Evolutionary conservation across 2,797 vertebrate genomes (phyloP), one percentile per base, ranked within the genome.

Genomic region (Sylvilagus floridanus): DNA sequence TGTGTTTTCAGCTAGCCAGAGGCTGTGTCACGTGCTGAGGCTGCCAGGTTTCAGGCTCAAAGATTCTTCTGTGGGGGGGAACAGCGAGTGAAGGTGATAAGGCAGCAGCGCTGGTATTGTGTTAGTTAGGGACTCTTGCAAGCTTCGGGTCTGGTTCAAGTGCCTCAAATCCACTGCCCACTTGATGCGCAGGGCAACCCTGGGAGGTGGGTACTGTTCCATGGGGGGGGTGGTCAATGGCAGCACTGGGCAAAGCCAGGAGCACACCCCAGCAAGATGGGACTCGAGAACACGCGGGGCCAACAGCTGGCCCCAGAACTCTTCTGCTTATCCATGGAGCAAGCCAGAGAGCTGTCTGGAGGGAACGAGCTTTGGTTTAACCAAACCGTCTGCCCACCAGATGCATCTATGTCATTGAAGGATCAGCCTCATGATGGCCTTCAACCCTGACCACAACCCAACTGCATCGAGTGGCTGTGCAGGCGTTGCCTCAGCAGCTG

Each of bases 391-490:
- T 22, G 50, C 26, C 68, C n/a, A 76, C 1, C 3, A 37, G 42
- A 24, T 16, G 50, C 26, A 37, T 7, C 9, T 13, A 24, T 13
- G 21, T 32, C 60, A 32, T 24, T 26, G 63, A 19, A 8, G 63
- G 50, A 21, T 52, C 72, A 37, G 52, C 60, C 12, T 11, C n/a
- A 62, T 28, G 50, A n/a, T 32, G 42, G 60, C 54, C 72, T 47
- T 50, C 21, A 2, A 52, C 22, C 52, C 37, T 63, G 10, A 78
- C 42, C 63, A 21, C 7, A 86, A 47, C 32, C 19, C n/a, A 24
- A 28, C 7, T 4, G 71, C 22, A 21, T 81, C 16, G 22, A 30
- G 2, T 1, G 1, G 13, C 68, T 0, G 0, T 26, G 24, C 8
- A 4, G 24, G 42, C 16, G 26, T 32, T 7, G 1, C 13, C 30